Evolutionary conservation across 2,113 vertebrate species (phyloP), one percentile per base, ranked within the genome.

Genomic region (Muscicapa adusta): DNA sequence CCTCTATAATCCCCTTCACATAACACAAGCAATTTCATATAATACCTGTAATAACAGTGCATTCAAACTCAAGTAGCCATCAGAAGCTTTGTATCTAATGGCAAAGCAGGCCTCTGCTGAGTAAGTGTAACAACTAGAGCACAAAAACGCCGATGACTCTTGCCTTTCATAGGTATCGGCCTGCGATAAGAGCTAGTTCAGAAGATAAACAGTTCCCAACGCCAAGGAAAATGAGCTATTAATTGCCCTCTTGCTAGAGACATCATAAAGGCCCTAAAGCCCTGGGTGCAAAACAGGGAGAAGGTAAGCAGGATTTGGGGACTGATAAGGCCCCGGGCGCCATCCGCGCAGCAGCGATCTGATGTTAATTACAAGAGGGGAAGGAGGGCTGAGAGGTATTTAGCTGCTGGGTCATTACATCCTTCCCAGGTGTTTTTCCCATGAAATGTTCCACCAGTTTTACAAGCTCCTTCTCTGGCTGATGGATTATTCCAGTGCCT

Each of bases 1-100:
- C 98, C 98, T 98, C 98, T 98, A 95, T 99, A 99, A 99, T 99
- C 98, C 98, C 98, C 98, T 99, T 98, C 99, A 99, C 98, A 98
- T 98, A 99, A 99, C 98, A 98, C 97, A 98, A 98, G 98, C 99
- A 99, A 99, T 99, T 99, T 99, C 98, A 98, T 98, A 98, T 99
- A 99, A 99, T 99, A 98, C 98, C 99, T 99, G 98, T 99, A 99
- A 99, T 99, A 99, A 98, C 98, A 97, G 98, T 83, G 96, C 98
- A 98, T 98, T 99, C 98, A 98, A 97, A 98, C 98, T 99, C 98
- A 98, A 98, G 98, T 98, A 98, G 98, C 98, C 98, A 97, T 98
- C 98, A 98, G 98, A 98, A 98, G 98, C 98, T 97, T 96, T 98
- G 98, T 97, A 98, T 98, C 98, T 98, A 98, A 98, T 98, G 98